Base-by-base conservation (phyloP, 2,113 vertebrate species). In the Pogona vitticeps region DNA sequence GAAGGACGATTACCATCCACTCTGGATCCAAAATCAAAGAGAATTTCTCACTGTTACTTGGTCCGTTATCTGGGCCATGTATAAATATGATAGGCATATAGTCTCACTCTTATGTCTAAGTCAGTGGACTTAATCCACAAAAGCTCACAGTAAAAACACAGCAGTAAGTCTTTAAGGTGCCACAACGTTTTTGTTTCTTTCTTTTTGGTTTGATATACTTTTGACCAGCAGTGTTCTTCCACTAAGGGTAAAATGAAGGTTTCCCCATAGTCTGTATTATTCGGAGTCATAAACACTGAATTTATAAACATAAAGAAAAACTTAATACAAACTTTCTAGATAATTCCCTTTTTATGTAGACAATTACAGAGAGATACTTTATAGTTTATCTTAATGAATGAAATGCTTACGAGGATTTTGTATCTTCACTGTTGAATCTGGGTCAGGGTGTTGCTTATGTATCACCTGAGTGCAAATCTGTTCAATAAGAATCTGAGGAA, bases 401-500 rank as follows among this genome's bases (percentile, higher is more conserved):
- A 80, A 61, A 71, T 95, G 97, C 99, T 98, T 97, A 99, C 99
- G 98, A 94, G 99, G 98, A 95, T 98, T 99, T 95, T 99, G 97
- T 92, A 99, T 98, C 97, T 99, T 99, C 93, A 99, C 97, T 15
- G 97, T 95, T 92, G 99, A 99, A 96, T 99, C 98, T 38, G 98
- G 98, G 93, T 99, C 99, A 92, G 98, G 98, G 94, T 99, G 99
- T 80, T 99, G 98, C 93, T 99, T 99, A 96, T 99, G 98, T 91
- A 99, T 97, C 91, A 99, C 99, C 94, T 99, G 98, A 91, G 99
- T 99, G 94, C 98, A 98, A 96, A 99, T 98, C 93, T 98, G 98
- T 93, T 99, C 98, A 77, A 98, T 99, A 85, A 99, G 97, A 94
- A 99, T 98, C 99, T 99, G 91, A 31, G 94, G 56, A 75, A 92